phyloP scores from a whole-genome alignment of 2,113 vertebrate genomes.

The Xiphorhynchus elegans region DNA sequence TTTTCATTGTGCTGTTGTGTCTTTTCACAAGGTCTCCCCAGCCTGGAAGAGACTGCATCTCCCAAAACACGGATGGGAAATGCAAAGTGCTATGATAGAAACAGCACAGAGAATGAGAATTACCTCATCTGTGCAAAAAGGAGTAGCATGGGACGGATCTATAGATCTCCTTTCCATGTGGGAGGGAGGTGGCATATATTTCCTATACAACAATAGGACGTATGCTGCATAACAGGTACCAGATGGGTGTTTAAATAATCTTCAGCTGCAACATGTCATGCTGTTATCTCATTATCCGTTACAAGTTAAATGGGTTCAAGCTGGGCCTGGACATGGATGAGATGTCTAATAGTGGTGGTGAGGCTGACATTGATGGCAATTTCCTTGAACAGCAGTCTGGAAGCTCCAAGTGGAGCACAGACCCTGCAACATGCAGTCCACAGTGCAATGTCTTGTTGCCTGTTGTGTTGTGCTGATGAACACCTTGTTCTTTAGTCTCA shows the following conservation, averaged over 20 bases:
- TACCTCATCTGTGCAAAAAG: not conserved
- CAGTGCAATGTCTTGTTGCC: not conserved
- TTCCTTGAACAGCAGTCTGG: constrained; percentile 61
- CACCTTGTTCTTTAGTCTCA: fast-evolving
- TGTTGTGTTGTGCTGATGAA: not conserved
- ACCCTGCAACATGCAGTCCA: not conserved
- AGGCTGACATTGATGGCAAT: constrained; percentile 63
- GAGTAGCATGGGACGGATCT: not conserved
- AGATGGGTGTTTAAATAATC: constrained; percentile 65
- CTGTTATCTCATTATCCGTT: constrained; percentile 65
- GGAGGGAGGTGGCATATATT: constrained; percentile 60
- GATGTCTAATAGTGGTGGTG: constrained; percentile 47
- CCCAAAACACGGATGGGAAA: not conserved
- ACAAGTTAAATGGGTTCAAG: constrained; percentile 67
- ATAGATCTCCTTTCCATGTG: constrained; percentile 38
- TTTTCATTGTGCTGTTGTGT: not conserved
- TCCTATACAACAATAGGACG: constrained; percentile 61
- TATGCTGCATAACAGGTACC: constrained; percentile 66
- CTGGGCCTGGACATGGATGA: constrained; percentile 45
- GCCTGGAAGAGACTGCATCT: not conserved
- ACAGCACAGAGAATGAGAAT: not conserved
- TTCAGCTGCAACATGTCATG: constrained; percentile 63
- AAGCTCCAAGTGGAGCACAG: constrained; percentile 61
- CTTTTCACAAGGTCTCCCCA: not conserved
- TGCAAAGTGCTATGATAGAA: not conserved